Base-by-base conservation (phyloP, 2,888 invertebrate species). In the Pammene aurita region DNA sequence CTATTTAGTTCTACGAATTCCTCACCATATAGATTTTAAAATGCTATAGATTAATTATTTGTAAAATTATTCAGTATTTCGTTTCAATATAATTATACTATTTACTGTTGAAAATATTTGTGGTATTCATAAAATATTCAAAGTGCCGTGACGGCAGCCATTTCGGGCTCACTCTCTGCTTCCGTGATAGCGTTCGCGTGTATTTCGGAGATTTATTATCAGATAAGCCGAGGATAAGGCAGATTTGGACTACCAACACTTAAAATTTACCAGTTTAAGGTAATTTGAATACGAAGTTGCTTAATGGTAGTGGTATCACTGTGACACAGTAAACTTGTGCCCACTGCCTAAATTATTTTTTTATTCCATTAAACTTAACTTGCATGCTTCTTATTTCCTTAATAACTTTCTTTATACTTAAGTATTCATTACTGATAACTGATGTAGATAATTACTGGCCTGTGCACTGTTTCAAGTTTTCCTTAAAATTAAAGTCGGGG, bases 151-250 rank as follows among this genome's bases (percentile, higher is more conserved):
- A 70, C 71, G 67, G 57, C 26, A 46, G 68, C 61, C 72, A 69
- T 71, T 72, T 44, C 34, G 56, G 48, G 52, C 63, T 42, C 60
- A 71, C 71, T 63, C 65, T 70, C 67, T 64, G 67, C 63, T 75
- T 74, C 72, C 72, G 58, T 74, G 72, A 75, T 72, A 72, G 72
- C 73, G 35, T 67, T 73, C 61, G 75, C 75, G 71, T 76, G 76
- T 71, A 69, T 52, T 52, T 66, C 46, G 41, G 50, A 61, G 67
- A 72, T 72, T 74, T 74, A 74, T 72, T 72, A 71, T 67, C 55
- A 58, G 71, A 71, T 73, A 71, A 71, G 71, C 55, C 67, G 18
- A 54, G 54, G 69, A 69, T 69, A 69, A 69, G 41, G 46, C 60
- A 69, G 69, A 69, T 65, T 69, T 64, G 69, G 55, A 60, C 69